Base-by-base conservation (phyloP, 2,797 vertebrate species). In the Hipposideros larvatus region DNA sequence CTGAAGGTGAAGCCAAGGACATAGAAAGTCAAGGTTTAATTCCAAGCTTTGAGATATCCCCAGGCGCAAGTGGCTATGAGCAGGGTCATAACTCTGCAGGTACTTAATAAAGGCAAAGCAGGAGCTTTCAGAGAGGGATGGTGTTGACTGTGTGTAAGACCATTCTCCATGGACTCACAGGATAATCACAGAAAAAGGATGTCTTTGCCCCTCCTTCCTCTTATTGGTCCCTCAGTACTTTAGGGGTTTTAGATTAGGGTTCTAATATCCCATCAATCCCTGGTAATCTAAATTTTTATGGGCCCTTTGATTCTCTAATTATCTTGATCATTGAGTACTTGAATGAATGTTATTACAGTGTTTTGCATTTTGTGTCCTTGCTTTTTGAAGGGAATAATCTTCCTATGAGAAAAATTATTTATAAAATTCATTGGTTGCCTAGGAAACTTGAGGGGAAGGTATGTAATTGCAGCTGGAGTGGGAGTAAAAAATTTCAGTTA, bases 1-100 rank as follows among this genome's bases (percentile, higher is more conserved):
- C 98, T 82, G 99, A 99, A 98, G 99, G 99, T 95, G 99, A 99
- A 98, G 98, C 99, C 5, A 99, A 99, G 96, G 99, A 99, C 98
- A 98, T 98, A 21, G 99, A 99, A 94, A 99, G 99, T 97, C 99
- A 99, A 2, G 98, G 99, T 68, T 99, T 98, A 0, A 98, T 99
- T 95, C 98, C 98, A 74, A 98, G 99, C 97, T 98, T 99, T 98
- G 99, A 99, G 71, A 92, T 98, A 97, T 99, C 99, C 28, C 99
- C 99, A 5, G 99, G 99, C 95, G 99, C 99, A 85, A 99, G 99
- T 0, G 99, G 98, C 24, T 99, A 99, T 90, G 99, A 99, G 96
- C 98, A 99, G 97, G 98, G 98, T 73, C 99, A 98, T 10, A 98
- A 98, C 1, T 99, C 98, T 53, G 99, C 99, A 97, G 99, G 99